These are phyloP conservation scores for Eustalomyia histrio DNA, from an alignment of 2,888 invertebrate species.

Conservation along the genomic window DNA sequence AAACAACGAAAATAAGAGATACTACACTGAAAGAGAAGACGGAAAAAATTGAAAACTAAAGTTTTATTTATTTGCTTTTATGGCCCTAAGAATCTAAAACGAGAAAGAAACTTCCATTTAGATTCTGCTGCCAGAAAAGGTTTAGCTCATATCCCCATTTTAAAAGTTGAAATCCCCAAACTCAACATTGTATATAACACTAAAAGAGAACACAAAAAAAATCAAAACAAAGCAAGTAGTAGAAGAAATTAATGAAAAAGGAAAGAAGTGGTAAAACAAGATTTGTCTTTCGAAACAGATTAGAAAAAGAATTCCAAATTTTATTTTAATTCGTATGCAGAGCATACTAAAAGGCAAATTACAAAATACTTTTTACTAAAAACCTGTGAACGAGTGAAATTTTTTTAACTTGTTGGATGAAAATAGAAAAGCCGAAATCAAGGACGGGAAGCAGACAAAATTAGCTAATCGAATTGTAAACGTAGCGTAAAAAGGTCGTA, in stretches of 20 bases:
- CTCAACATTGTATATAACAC: too few relatives aligned
- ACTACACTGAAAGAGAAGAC: conserved; percentile 34
- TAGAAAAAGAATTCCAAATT: conserved; percentile 58
- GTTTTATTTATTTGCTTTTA: conserved; percentile 14
- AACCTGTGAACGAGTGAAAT: conserved; percentile 10
- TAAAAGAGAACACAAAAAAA: too few relatives aligned
- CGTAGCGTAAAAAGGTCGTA: conserved; percentile 56
- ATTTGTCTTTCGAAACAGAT: conserved; percentile 62
- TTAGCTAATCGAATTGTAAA: conserved; percentile 52
- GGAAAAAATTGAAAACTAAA: conserved; percentile 58
- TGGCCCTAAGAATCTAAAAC: too few relatives aligned
- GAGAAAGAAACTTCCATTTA: too few relatives aligned
- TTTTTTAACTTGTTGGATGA: too few relatives aligned
- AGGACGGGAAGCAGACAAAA: conserved; percentile 50
- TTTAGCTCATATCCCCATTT: too few relatives aligned
- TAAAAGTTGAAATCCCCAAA: too few relatives aligned
- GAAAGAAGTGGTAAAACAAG: conserved; percentile 64
- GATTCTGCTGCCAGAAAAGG: too few relatives aligned
- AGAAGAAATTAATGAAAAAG: conserved; percentile 59
- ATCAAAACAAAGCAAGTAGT: too few relatives aligned
- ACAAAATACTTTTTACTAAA: conserved; percentile 18
- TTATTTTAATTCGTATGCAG: conserved; percentile 59
- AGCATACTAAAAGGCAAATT: conserved; percentile 22
- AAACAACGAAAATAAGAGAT: too few relatives aligned
- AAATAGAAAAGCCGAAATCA: too few relatives aligned